phyloP scores from a whole-genome alignment of 35 echinoderm and acorn worm species.

The Ophiothrix spiculata region DNA sequence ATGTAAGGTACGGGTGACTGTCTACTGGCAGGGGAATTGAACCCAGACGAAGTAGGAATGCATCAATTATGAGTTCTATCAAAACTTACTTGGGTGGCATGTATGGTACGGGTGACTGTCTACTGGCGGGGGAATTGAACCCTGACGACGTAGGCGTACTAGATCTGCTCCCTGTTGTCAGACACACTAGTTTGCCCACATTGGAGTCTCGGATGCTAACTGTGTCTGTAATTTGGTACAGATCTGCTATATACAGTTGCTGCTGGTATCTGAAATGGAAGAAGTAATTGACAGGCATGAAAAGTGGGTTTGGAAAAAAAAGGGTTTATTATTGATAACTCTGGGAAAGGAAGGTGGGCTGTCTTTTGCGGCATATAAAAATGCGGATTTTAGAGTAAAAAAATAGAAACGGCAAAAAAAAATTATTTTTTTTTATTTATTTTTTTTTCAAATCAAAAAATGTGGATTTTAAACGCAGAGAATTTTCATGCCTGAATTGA shows the following conservation, averaged over 20 bases:
- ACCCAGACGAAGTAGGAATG: conserved; percentile 2
- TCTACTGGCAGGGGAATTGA: conserved; percentile 49
- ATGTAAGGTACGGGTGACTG: conserved; percentile 73
- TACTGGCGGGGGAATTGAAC: conserved; percentile 49
- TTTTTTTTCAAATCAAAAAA: no score
- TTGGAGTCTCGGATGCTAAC: conserved; percentile 61
- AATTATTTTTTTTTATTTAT: no score
- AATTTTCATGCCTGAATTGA: no score
- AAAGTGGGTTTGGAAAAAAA: no score
- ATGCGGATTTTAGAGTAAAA: no score
- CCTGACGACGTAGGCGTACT: conserved; percentile 56
- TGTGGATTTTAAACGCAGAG: no score
- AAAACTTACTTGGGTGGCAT: conserved; percentile 78
- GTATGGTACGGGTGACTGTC: conserved; percentile 76
- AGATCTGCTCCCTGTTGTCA: conserved; percentile 64
- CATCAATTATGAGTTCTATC: no score
- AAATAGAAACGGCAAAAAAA: no score
- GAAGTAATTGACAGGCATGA: no score
- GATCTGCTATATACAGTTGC: conserved; percentile 64
- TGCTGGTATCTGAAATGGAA: conserved; percentile 66
- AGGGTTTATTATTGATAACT: no score
- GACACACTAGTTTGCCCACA: conserved; percentile 56
- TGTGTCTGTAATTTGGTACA: conserved; percentile 90
- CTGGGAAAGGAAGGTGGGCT: no score
- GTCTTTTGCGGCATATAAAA: no score